These are phyloP conservation scores for Colossoma macropomum DNA, from an alignment of 2,113 vertebrate genomes.

Conservation along the genomic window DNA sequence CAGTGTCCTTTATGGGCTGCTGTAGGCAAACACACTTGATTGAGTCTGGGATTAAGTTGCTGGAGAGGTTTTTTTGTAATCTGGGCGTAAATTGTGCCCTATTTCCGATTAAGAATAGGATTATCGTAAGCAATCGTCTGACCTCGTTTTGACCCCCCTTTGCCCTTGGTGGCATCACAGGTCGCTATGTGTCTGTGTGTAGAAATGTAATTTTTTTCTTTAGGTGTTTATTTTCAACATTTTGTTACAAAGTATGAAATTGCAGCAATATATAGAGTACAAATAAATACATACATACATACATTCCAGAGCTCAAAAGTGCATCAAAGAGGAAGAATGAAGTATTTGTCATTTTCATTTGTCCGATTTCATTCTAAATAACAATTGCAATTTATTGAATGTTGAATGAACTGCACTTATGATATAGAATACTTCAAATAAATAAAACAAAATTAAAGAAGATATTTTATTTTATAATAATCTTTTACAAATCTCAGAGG, in stretches of 20 bases:
- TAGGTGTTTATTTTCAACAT: neutral
- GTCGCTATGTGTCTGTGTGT: neutral
- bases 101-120: neutral
- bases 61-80: neutral
- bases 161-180: neutral
- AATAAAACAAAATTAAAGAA: too few relatives aligned
- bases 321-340: too few relatives aligned
- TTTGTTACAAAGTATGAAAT: neutral
- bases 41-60: neutral
- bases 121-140: neutral
- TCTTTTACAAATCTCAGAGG: too few relatives aligned
- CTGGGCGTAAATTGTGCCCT: neutral
- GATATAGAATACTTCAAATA: too few relatives aligned
- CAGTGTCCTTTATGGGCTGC: neutral
- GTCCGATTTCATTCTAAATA: too few relatives aligned
- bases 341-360: too few relatives aligned
- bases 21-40: neutral
- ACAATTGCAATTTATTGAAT: too few relatives aligned
- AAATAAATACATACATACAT: neutral
- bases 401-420: too few relatives aligned
- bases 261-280: neutral
- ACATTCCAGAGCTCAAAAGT: too few relatives aligned
- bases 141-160: neutral
- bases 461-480: too few relatives aligned
- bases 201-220: neutral